Evolutionary conservation across 2,113 vertebrate species (phyloP).

Genomic region (Dinomys branickii): DNA sequence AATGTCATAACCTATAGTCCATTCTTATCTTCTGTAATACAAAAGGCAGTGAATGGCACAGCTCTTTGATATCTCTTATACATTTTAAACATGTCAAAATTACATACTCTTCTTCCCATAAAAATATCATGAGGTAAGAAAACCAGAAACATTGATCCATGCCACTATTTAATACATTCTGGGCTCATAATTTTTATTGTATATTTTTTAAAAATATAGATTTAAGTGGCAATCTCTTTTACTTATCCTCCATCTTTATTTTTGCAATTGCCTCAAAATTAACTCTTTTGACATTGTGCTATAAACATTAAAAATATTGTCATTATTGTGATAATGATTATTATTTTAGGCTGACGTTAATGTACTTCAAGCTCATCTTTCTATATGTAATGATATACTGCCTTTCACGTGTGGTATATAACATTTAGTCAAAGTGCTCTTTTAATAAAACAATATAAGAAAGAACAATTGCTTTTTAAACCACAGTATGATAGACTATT

Average conservation of each 20-base stretch:
- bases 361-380: background rate
- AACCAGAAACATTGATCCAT: conserved; percentile 25
- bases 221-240: background rate
- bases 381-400: background rate
- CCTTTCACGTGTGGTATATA: background rate
- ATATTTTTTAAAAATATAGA: background rate
- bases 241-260: background rate
- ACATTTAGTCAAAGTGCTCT: background rate
- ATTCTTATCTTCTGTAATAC: conserved; percentile 86
- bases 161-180: background rate
- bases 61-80: conserved; percentile 76
- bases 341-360: conserved; percentile 35
- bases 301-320: background rate
- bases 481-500: background rate
- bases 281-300: background rate
- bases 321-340: background rate
- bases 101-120: conserved; percentile 66
- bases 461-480: background rate
- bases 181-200: background rate
- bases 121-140: conserved; percentile 52
- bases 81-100: conserved; percentile 76
- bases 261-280: background rate
- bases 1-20: conserved; percentile 85
- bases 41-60: conserved; percentile 85
- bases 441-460: conserved; percentile 58